Evolutionary conservation across 2,113 vertebrate species (phyloP).

Genomic region (Hyaena hyaena): DNA sequence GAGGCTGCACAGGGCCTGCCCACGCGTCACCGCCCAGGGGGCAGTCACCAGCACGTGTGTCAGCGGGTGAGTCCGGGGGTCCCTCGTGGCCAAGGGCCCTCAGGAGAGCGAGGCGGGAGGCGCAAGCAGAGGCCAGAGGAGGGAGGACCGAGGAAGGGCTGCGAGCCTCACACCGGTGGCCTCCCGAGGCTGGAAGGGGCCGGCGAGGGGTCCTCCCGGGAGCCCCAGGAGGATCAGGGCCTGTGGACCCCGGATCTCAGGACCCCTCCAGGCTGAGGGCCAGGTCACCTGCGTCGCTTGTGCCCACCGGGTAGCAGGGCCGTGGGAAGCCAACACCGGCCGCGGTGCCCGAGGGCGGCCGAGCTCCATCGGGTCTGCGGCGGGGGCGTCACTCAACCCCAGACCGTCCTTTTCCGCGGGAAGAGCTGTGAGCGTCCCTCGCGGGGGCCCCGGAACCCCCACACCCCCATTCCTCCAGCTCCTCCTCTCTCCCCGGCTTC

Average conservation of each 20-base stretch:
- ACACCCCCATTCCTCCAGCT: neutral
- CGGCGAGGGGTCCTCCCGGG: neutral
- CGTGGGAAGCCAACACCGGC: too few relatives aligned
- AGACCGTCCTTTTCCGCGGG: too few relatives aligned
- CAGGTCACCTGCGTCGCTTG: too few relatives aligned
- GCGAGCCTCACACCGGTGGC: neutral
- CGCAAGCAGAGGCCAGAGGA: neutral
- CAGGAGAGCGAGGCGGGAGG: neutral
- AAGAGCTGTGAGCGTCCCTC: too few relatives aligned
- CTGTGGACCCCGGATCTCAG: neutral
- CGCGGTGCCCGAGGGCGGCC: too few relatives aligned
- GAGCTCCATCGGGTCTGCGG: too few relatives aligned
- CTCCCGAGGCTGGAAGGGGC: neutral
- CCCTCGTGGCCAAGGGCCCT: neutral
- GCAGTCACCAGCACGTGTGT: neutral
- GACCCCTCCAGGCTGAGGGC: neutral
- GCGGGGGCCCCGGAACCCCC: neutral
- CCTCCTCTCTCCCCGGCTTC: neutral
- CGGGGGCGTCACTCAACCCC: too few relatives aligned
- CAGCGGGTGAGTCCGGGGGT: fast-evolving
- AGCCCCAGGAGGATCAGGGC: neutral
- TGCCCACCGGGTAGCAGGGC: too few relatives aligned
- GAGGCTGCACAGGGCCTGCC: too few relatives aligned
- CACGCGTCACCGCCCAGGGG: fast-evolving
- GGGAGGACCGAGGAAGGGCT: neutral